These are phyloP conservation scores for Melitaea cinxia DNA, from an alignment of 1,140 invertebrate genomes.

Conservation along the genomic window DNA sequence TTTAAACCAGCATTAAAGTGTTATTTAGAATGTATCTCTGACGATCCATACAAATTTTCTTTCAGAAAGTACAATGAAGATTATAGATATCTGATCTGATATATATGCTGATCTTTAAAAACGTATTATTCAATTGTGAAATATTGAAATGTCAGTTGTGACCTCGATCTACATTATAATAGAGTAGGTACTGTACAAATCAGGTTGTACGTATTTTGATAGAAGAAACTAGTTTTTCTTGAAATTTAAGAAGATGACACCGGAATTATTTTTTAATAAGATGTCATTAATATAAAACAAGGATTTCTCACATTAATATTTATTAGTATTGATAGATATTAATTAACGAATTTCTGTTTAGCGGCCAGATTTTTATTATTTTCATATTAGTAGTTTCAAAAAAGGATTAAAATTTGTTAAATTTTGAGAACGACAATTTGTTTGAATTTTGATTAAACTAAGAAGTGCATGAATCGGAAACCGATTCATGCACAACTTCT, in stretches of 20 bases:
- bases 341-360: background rate
- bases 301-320: background rate
- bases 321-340: background rate
- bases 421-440: too few species aligned
- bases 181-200: background rate
- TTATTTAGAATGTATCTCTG: too few species aligned
- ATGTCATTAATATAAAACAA: background rate
- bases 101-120: constrained; percentile 16
- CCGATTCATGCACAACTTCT: too few species aligned
- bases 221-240: constrained; percentile 3
- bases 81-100: too few species aligned
- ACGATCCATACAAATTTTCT: too few species aligned
- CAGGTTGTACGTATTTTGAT: constrained; percentile 2
- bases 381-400: too few species aligned
- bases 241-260: background rate
- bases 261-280: background rate
- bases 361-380: too few species aligned
- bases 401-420: too few species aligned
- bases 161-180: constrained; percentile 26
- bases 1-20: too few species aligned
- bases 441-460: too few species aligned
- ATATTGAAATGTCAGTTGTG: constrained; percentile 15
- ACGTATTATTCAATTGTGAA: constrained; percentile 16
- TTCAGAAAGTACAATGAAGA: too few species aligned
- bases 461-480: too few species aligned